Conservation (phyloP, 2,888 invertebrate genomes). For the Chalcis sispes region DNA sequence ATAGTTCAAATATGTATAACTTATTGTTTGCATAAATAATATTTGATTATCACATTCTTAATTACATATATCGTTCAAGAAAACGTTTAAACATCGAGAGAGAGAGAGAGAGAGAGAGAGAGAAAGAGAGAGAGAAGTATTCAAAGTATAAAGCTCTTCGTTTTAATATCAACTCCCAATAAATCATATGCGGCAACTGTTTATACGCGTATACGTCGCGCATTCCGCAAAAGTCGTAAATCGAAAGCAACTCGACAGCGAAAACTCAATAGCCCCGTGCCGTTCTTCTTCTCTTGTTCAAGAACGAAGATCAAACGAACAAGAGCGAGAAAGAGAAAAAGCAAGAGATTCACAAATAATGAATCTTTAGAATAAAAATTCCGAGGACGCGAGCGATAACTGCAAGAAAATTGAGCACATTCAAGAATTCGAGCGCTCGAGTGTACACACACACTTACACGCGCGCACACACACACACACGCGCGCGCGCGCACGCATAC, state of each 20-base stretch:
- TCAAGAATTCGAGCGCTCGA: neutral
- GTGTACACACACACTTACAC: no score
- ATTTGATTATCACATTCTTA: no score
- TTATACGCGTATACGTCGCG: neutral
- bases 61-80: no score
- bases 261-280: neutral
- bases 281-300: neutral
- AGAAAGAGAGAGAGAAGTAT: neutral
- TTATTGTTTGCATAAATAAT: no score
- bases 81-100: no score
- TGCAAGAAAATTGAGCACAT: neutral
- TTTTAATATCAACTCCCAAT: neutral
- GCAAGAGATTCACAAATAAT: neutral
- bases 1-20: no score
- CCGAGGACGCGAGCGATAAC: neutral
- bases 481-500: neutral
- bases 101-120: no score
- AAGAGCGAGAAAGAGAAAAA: no score
- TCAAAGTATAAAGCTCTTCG: no score
- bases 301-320: no score
- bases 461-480: no score
- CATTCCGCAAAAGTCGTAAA: neutral
- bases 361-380: neutral
- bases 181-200: neutral
- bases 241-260: no score